phyloP scores from a whole-genome alignment of 2,113 vertebrate genomes.

The Hemiscyllium ocellatum region DNA sequence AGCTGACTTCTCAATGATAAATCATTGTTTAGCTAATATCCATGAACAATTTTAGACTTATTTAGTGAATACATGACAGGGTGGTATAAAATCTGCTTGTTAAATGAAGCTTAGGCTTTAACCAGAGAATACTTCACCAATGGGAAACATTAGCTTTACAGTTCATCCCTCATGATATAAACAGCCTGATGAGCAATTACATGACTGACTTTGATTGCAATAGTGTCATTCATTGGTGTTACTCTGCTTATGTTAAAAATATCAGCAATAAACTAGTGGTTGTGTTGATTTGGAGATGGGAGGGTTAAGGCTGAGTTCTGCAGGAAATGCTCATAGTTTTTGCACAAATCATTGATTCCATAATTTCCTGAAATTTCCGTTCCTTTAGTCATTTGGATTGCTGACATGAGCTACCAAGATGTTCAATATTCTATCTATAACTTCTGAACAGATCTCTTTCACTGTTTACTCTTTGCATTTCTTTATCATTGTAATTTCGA shows the following conservation, averaged over 20 bases:
- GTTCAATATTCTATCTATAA: background rate
- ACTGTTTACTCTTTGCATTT: background rate
- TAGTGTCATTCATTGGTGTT: background rate
- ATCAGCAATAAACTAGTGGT: background rate
- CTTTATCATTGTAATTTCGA: background rate
- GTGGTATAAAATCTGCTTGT: background rate
- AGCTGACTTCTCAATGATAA: background rate
- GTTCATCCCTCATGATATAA: background rate
- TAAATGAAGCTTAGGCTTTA: background rate
- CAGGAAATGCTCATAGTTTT: background rate
- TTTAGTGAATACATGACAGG: background rate
- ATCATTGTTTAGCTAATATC: background rate
- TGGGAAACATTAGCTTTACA: background rate
- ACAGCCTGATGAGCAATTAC: background rate
- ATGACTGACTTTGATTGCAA: background rate
- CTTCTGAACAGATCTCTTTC: background rate
- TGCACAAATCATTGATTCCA: background rate
- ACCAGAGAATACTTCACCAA: no score
- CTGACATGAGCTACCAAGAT: background rate
- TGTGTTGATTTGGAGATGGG: background rate
- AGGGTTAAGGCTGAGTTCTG: background rate
- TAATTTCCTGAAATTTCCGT: background rate
- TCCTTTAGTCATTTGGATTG: background rate
- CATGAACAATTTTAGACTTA: background rate
- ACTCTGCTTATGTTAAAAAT: background rate